phyloP scores from a whole-genome alignment of 2,888 invertebrate species.

The Rugalucina vietnamica region DNA sequence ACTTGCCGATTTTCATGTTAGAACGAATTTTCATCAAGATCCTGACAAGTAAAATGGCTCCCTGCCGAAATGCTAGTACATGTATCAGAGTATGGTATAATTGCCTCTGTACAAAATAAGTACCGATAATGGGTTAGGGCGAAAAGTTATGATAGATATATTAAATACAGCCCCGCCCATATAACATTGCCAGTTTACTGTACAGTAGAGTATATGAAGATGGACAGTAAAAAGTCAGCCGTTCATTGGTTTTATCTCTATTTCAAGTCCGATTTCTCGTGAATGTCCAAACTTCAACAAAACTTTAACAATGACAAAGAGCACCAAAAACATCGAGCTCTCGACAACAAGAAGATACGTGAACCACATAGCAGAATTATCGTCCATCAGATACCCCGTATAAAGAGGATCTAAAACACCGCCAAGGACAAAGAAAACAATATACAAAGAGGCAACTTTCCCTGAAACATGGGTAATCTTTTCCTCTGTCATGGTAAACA shows the following conservation, averaged over 20 bases:
- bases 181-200: too few species aligned
- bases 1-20: too few species aligned
- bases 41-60: too few species aligned
- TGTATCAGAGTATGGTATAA: too few species aligned
- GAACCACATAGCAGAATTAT: neutral
- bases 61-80: too few species aligned
- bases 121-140: too few species aligned
- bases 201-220: too few species aligned
- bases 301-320: neutral
- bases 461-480: neutral
- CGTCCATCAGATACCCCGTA: neutral
- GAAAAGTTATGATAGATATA: too few species aligned
- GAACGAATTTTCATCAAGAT: too few species aligned
- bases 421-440: neutral
- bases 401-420: neutral
- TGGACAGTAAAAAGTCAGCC: too few species aligned
- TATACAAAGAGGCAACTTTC: neutral
- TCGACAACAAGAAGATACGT: neutral
- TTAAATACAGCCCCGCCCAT: too few species aligned
- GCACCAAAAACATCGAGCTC: neutral
- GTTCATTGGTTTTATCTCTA: constrained; percentile 1
- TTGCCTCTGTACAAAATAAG: too few species aligned
- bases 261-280: neutral
- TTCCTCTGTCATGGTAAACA: neutral
- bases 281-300: neutral